These are phyloP conservation scores for Macrocentrus cingulum DNA, from an alignment of 1,140 invertebrate genomes.

Conservation along the genomic window DNA sequence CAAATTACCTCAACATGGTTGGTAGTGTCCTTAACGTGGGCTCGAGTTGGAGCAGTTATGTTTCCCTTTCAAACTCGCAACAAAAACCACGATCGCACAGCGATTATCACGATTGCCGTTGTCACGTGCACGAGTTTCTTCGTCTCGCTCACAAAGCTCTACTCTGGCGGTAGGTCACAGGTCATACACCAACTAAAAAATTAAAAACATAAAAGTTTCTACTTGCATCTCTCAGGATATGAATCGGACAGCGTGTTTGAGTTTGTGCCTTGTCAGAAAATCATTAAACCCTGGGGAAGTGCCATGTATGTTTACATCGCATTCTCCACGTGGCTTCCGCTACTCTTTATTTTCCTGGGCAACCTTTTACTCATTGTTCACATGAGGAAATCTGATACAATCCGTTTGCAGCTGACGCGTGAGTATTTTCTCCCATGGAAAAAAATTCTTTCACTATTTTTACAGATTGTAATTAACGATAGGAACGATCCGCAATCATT, in stretches of 20 bases:
- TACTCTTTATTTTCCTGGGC: constrained; percentile 47
- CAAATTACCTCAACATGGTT: constrained; percentile 46
- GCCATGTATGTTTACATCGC: constrained; percentile 49
- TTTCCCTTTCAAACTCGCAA: constrained; percentile 38
- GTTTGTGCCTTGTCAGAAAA: constrained; percentile 44
- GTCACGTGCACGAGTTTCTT: constrained; percentile 37
- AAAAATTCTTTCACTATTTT: too few relatives aligned
- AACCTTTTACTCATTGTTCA: constrained; percentile 46
- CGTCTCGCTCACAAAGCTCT: constrained; percentile 42
- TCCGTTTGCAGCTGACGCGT: constrained; percentile 39
- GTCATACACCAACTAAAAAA: background rate
- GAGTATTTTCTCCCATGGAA: constrained; percentile 29
- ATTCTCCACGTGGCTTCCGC: constrained; percentile 49
- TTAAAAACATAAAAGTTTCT: too few relatives aligned
- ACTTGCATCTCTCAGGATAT: constrained; percentile 44
- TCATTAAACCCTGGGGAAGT: constrained; percentile 41
- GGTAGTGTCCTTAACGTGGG: constrained; percentile 43
- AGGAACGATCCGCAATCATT: constrained; percentile 27
- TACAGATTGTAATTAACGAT: too few relatives aligned
- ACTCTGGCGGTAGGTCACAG: constrained; percentile 40
- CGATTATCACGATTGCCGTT: constrained; percentile 33
- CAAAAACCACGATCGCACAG: constrained; percentile 33
- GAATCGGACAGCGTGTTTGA: constrained; percentile 52
- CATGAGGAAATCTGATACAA: constrained; percentile 39
- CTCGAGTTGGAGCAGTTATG: constrained; percentile 38